Base-by-base conservation (phyloP, 2,113 vertebrate species). In the Passer domesticus region DNA sequence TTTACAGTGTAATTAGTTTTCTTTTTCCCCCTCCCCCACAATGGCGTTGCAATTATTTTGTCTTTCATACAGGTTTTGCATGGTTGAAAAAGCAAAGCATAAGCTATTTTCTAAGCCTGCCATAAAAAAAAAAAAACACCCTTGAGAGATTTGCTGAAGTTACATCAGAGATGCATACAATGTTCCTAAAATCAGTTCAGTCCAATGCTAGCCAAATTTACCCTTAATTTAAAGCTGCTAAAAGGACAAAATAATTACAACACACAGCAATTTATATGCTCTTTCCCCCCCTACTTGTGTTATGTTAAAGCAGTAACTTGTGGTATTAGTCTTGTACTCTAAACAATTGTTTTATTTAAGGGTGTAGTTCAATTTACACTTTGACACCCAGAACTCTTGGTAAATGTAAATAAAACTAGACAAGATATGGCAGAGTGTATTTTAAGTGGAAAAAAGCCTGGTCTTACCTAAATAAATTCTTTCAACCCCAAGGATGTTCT, bases 161-260 rank as follows among this genome's bases (percentile, higher is more conserved):
- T 62, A 79, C 73, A 94, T 92, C 64, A 85, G 92, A 96, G 93
- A 94, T 56, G 81, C 87, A 15, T 6, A 82, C 49, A 83, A 47
- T 11, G 50, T 56, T 90, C 44, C 37, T 79, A 87, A 88, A 92
- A 93, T 78, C 49, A 77, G 23, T 52, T 94, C 78, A 89, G 83
- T 75, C 87, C 95, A 96, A 95, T 70, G 69, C 62, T 94, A 90
- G 81, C 56, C 90, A 89, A 87, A 73, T 87, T 84, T 46, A 94
- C n/a, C 1, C 79, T 33, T 19, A 62, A 74, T 83, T 82, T 79
- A 88, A 92, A 95, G 83, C 89, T 92, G 94, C 75, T 83, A 88
- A 93, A 96, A 93, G 82, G 90, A 88, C 94, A 92, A 95, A 96
- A 92, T 94, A 96, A 96, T 96, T 95, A 97, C 86, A 95, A 87